Percentiles rank a stretch among this genome's conserved stretches.
phyloP scores from a whole-genome alignment of 2,888 invertebrate species.

The Lasioglossum vierecki region DNA sequence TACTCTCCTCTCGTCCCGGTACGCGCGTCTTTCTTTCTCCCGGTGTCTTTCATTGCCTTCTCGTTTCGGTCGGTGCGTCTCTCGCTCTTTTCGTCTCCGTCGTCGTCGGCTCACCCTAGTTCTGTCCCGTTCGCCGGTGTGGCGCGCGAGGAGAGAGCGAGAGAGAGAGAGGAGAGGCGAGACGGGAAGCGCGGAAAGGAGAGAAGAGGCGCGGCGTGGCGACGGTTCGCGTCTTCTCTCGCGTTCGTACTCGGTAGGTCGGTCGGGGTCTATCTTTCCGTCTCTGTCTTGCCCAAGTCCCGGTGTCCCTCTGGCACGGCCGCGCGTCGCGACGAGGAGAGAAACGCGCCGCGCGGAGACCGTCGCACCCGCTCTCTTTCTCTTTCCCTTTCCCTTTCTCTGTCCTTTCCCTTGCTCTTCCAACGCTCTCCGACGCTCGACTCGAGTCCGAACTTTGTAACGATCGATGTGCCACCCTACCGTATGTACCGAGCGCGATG shows the following conservation, averaged over 20 bases:
- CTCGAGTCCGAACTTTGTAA: slow-evolving; percentile 71
- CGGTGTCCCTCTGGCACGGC: slow-evolving; percentile 32
- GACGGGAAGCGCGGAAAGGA: not conserved
- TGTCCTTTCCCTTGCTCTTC: slow-evolving; percentile 25
- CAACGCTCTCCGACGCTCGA: slow-evolving; percentile 59
- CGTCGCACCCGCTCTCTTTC: slow-evolving; percentile 17
- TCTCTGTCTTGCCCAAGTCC: slow-evolving; percentile 21
- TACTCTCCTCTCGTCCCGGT: slow-evolving; percentile 75
- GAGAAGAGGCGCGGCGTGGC: not conserved
- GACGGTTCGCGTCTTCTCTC: slow-evolving; percentile 11
- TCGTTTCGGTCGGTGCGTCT: slow-evolving; percentile 45
- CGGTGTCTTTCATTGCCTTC: slow-evolving; percentile 53
- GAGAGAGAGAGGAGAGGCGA: not conserved
- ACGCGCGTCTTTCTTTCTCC: slow-evolving; percentile 57
- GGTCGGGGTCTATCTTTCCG: not conserved
- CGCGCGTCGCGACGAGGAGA: slow-evolving; percentile 1
- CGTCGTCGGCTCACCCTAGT: slow-evolving; percentile 30
- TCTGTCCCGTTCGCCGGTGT: not conserved
- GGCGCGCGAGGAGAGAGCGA: not conserved
- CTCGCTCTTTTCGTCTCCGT: slow-evolving; percentile 19
- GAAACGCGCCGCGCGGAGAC: slow-evolving; percentile 3
- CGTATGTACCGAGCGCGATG: slow-evolving; percentile 72
- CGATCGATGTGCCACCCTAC: slow-evolving; percentile 77
- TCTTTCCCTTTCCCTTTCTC: slow-evolving; percentile 29
- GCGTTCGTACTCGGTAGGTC: slow-evolving; percentile 14